Conservation (phyloP, 2,113 vertebrate species). For the Leptobrachium leishanense region DNA sequence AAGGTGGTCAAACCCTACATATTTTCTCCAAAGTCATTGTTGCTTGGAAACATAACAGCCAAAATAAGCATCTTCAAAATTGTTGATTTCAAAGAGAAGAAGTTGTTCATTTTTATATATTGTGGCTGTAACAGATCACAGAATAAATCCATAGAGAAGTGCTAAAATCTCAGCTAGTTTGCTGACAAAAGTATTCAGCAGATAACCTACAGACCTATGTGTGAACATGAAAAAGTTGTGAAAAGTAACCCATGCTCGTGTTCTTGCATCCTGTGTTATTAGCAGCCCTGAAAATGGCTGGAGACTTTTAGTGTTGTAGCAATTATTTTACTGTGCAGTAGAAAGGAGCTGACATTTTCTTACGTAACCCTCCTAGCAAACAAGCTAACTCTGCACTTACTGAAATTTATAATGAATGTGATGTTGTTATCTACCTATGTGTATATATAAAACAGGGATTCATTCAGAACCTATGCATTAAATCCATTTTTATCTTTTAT, state of each 20-base stretch:
- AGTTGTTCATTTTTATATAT: neutral
- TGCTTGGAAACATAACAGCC: neutral
- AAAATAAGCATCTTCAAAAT: neutral
- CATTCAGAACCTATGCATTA: no score
- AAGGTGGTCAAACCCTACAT: neutral
- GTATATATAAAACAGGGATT: no score
- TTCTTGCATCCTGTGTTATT: neutral
- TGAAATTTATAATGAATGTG: no score
- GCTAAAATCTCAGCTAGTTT: neutral
- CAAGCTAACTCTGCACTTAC: no score
- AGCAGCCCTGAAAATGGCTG: neutral
- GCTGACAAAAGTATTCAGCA: neutral
- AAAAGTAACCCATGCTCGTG: neutral
- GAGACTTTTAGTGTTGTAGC: neutral
- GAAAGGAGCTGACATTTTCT: neutral
- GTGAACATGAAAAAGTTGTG: neutral
- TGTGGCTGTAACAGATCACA: neutral
- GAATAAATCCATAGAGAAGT: neutral
- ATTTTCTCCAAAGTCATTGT: neutral
- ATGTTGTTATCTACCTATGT: no score
- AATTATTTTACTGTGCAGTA: neutral
- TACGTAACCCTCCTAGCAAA: no score
- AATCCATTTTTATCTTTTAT: no score
- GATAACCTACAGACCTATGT: neutral
- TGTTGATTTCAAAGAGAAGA: neutral